These are phyloP conservation scores for Ceratoteleas bidentatus DNA, from an alignment of 1,140 invertebrate genomes.

Conservation along the genomic window DNA sequence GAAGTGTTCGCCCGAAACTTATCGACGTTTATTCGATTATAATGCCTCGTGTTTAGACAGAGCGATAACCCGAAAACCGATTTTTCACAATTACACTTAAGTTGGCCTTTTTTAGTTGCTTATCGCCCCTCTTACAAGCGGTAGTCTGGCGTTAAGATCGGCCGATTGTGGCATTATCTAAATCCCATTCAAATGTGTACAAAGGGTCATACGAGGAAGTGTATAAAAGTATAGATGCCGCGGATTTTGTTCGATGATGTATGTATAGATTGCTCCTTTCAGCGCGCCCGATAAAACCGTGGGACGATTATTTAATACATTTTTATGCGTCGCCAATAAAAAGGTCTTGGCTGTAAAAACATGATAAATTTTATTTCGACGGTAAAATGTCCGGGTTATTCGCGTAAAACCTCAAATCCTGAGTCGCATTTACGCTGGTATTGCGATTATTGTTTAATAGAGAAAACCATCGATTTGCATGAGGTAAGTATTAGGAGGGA, in stretches of 20 bases:
- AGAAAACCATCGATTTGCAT: not conserved
- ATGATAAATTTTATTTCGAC: not conserved
- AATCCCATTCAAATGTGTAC: constrained; percentile 15
- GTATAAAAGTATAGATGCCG: constrained; percentile 6
- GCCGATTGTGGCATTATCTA: constrained; percentile 11
- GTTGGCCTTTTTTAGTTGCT: not conserved
- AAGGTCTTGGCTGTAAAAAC: not conserved
- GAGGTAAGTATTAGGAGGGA: too few species aligned
- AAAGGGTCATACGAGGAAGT: constrained; percentile 6
- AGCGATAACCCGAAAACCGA: not conserved
- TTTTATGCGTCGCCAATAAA: constrained; percentile 6
- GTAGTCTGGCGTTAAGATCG: constrained; percentile 6
- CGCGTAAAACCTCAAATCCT: not conserved
- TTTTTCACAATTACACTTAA: not conserved
- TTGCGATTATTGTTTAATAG: not conserved
- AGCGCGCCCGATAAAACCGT: not conserved
- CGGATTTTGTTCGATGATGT: not conserved
- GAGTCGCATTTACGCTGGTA: not conserved
- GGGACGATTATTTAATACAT: constrained; percentile 12
- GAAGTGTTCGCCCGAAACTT: not conserved
- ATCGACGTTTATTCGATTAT: constrained; percentile 1
- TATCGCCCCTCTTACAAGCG: constrained; percentile 11
- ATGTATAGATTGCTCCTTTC: not conserved
- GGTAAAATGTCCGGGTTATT: not conserved
- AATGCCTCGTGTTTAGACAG: not conserved